Percentiles rank a stretch among this genome's conserved stretches.
Conservation (phyloP, 2,113 vertebrate species). For the Pituophis catenifer region DNA sequence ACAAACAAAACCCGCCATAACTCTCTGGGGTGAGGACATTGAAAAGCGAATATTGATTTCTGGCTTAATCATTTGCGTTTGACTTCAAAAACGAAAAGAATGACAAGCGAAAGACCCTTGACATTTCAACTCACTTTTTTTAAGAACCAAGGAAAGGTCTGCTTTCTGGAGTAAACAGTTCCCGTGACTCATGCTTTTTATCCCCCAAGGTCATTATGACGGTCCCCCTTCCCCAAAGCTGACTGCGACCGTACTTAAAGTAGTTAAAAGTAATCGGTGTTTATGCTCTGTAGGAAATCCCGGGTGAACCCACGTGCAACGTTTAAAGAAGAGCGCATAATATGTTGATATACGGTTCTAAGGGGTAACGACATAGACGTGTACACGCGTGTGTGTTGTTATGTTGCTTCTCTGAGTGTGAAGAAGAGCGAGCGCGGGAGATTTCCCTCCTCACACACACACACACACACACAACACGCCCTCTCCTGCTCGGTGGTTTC, state of each 20-base stretch:
- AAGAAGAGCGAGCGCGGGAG: not conserved
- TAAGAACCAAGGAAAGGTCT: slow-evolving; percentile 48
- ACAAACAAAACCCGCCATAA: not conserved
- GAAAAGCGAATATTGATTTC: not conserved
- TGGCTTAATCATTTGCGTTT: not conserved
- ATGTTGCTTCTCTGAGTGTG: not conserved
- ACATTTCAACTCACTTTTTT: not conserved
- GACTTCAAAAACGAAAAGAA: not conserved
- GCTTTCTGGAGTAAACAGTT: slow-evolving; percentile 32
- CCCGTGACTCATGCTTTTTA: slow-evolving; percentile 17
- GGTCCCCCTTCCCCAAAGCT: not conserved
- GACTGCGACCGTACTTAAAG: not conserved
- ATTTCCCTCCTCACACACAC: too few relatives aligned
- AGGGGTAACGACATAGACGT: not conserved
- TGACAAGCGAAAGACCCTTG: slow-evolving; percentile 19
- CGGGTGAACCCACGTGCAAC: not conserved
- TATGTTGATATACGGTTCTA: not conserved
- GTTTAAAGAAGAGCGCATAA: not conserved
- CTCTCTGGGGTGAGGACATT: not conserved
- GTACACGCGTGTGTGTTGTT: not conserved
- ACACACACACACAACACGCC: not conserved
- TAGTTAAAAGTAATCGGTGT: not conserved
- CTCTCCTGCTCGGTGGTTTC: not conserved
- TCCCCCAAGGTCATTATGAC: slow-evolving; percentile 64
- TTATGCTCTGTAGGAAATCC: not conserved